These are phyloP conservation scores for Sinohyriopsis cumingii DNA, from an alignment of 2,888 invertebrate genomes.

Conservation along the genomic window DNA sequence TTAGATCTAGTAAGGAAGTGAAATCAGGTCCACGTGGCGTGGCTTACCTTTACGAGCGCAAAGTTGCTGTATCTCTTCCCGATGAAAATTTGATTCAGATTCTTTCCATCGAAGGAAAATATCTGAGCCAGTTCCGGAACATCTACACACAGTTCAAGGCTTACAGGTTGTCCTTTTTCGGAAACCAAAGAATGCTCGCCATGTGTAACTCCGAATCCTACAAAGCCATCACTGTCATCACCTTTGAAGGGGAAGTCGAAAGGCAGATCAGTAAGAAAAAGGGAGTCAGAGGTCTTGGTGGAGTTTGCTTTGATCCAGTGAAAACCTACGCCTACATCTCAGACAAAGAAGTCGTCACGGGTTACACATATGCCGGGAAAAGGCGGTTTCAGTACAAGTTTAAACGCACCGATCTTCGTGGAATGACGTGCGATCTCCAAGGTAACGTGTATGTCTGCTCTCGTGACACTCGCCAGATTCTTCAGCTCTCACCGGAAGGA, in stretches of 20 bases:
- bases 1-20: conserved; percentile 27
- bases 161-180: conserved; percentile 26
- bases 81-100: conserved; percentile 37
- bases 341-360: conserved; percentile 29
- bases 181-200: conserved; percentile 26
- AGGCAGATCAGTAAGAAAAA: conserved; percentile 31
- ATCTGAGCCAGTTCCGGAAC: conserved; percentile 25
- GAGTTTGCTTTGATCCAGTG: conserved; percentile 37
- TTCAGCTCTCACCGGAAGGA: conserved; percentile 33
- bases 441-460: conserved; percentile 41
- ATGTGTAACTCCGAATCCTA: conserved; percentile 36
- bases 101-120: conserved; percentile 33
- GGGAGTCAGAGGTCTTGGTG: conserved; percentile 37
- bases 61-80: conserved; percentile 31
- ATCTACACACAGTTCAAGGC: conserved; percentile 34
- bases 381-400: conserved; percentile 35
- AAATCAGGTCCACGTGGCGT: conserved; percentile 37
- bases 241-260: conserved; percentile 31
- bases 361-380: conserved; percentile 30
- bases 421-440: conserved; percentile 37
- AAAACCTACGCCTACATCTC: conserved; percentile 37
- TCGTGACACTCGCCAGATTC: conserved; percentile 35
- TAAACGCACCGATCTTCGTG: conserved; percentile 33
- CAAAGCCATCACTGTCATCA: conserved; percentile 31
- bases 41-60: conserved; percentile 27